Evolutionary conservation across 2,797 vertebrate genomes (phyloP), one percentile per base, ranked within the genome.

Genomic region (Sphenopsis melanotis): DNA sequence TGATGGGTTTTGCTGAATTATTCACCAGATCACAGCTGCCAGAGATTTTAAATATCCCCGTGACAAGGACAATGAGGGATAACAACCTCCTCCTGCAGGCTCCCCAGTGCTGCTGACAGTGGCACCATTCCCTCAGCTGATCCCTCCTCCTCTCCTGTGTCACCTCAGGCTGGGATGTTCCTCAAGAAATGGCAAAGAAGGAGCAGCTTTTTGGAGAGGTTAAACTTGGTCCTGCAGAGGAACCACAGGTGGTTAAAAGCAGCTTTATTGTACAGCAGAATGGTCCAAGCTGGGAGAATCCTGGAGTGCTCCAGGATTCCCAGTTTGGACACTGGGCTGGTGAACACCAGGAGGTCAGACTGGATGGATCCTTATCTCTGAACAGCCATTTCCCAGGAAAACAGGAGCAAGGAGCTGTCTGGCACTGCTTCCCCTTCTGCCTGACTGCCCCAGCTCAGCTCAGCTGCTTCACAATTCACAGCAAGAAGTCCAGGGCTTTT

Each of bases 11-110:
- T 18, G 30, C 90, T 93, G 92, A 94, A 95, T 95, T 95, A 95
- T 96, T 95, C 93, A 95, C 94, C 66, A 59, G 82, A 50, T 76
- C 39, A 2, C 84, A 94, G 94, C 89, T 95, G 95, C 90, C 47
- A 17, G 64, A 50, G 91, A 76, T 80, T 79, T 89, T 66, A 78
- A 93, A 81, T 42, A 39, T 49, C 30, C 59, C 30, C 3, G 3
- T 27, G 55, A 83, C 87, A 83, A 64, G 89, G 87, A 65, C 64
- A 69, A 36, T 23, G 21, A 72, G 6, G 4, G 92, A 61, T 18
- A 87, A 87, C 84, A 91, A 53, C 36, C 77, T 74, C 47, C 78
- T 92, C 83, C 85, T 24, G 46, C n/a, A 55, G 81, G 47, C 57
- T 83, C 2, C 5, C 11, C 84, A n/a, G 74, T 0, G 1, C 14